Evolutionary conservation across 2,888 invertebrate species (phyloP).

Genomic region (Panorpa germanica): DNA sequence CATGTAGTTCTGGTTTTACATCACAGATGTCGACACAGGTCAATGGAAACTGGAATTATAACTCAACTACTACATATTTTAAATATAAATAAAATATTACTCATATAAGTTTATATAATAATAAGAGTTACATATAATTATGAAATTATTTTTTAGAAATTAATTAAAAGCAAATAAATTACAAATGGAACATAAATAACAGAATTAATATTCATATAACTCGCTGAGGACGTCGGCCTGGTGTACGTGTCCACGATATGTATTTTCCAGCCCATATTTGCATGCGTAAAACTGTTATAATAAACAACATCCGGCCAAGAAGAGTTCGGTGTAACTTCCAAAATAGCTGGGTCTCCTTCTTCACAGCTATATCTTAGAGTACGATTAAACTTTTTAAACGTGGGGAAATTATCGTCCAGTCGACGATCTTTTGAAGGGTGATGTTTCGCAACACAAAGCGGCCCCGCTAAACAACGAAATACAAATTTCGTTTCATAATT

Average conservation of each 20-base stretch:
- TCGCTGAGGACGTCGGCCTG: too few relatives aligned
- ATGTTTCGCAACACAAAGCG: constrained; percentile 55
- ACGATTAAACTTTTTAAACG: constrained; percentile 73
- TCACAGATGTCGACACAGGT: too few relatives aligned
- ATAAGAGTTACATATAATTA: too few relatives aligned
- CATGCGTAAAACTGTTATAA: constrained; percentile 82
- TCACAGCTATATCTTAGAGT: constrained; percentile 52
- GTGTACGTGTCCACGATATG: constrained; percentile 67
- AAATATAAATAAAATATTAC: too few relatives aligned
- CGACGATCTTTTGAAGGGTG: constrained; percentile 47
- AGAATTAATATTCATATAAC: constrained; percentile 9
- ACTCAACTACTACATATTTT: too few relatives aligned
- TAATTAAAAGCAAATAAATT: constrained; percentile 16
- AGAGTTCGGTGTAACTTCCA: constrained; percentile 70
- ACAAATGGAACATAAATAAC: constrained; percentile 8
- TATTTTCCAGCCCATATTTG: constrained; percentile 92
- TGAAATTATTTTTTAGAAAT: too few relatives aligned
- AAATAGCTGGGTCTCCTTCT: constrained; percentile 46
- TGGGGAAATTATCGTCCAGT: constrained; percentile 54
- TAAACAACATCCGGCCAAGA: constrained; percentile 86
- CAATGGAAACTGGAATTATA: too few relatives aligned
- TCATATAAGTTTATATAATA: too few relatives aligned
- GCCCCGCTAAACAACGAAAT: constrained; percentile 36
- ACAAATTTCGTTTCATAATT: not conserved
- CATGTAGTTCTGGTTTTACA: too few relatives aligned